These are phyloP conservation scores for Nasonovia ribisnigri DNA, from an alignment of 2,888 invertebrate genomes.

Conservation along the genomic window DNA sequence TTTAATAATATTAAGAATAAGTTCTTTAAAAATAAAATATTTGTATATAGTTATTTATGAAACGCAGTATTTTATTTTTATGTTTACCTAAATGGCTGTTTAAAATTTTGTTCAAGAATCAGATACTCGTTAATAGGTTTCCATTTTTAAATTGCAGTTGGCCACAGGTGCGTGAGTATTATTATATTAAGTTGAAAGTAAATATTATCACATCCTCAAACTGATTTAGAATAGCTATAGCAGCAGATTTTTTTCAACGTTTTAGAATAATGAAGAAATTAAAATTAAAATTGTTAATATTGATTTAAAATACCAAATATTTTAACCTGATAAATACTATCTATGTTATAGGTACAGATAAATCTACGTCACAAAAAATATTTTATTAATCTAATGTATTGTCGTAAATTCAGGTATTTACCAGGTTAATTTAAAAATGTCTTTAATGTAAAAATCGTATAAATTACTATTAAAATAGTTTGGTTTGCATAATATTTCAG, in stretches of 20 bases:
- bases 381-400: background rate
- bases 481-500: background rate
- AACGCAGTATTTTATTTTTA: background rate
- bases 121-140: background rate
- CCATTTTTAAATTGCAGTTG: background rate
- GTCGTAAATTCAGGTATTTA: background rate
- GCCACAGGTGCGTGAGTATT: background rate
- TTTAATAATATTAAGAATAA: background rate
- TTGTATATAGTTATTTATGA: background rate
- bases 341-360: background rate
- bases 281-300: background rate
- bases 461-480: background rate
- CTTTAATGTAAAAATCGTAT: background rate
- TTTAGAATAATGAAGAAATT: background rate
- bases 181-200: slow-evolving; percentile 1
- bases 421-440: background rate
- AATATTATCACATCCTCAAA: background rate
- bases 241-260: background rate
- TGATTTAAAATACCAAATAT: background rate
- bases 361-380: background rate
- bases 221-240: background rate
- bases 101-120: background rate
- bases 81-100: background rate
- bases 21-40: background rate
- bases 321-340: background rate